phyloP scores from a whole-genome alignment of 1,140 invertebrate genomes.

The Polypedilum pembai region DNA sequence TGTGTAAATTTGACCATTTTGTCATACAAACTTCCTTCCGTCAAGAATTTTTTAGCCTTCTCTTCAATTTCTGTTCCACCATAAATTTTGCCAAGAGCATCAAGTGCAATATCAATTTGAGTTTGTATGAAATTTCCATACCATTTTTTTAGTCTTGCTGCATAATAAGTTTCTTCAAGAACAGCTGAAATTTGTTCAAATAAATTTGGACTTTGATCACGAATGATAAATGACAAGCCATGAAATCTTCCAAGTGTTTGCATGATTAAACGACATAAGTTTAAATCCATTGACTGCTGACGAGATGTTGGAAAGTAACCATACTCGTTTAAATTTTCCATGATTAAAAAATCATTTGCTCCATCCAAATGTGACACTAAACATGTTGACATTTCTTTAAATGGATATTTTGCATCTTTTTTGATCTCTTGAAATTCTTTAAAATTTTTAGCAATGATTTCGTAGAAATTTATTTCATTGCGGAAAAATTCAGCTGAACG shows the following conservation, averaged over 20 bases:
- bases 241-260: conserved; percentile 58
- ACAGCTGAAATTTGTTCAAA: conserved; percentile 46
- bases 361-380: conserved; percentile 51
- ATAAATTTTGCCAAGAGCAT: conserved; percentile 56
- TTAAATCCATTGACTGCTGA: conserved; percentile 47
- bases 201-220: conserved; percentile 51
- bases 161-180: conserved; percentile 53
- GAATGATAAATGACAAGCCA: conserved; percentile 58
- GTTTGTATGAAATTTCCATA: conserved; percentile 53
- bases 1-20: conserved; percentile 40
- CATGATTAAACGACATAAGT: conserved; percentile 48
- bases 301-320: conserved; percentile 48
- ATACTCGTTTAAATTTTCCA: conserved; percentile 53
- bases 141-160: conserved; percentile 51
- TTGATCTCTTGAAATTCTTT: conserved; percentile 46
- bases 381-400: conserved; percentile 49
- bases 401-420: conserved; percentile 45
- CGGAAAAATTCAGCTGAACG: conserved; percentile 58
- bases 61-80: conserved; percentile 50
- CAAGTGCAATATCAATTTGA: conserved; percentile 48
- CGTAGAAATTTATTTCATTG: conserved; percentile 60
- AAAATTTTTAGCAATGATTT: conserved; percentile 49
- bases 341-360: conserved; percentile 54
- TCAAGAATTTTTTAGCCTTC: conserved; percentile 49
- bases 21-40: conserved; percentile 40